phyloP scores from a whole-genome alignment of 37 sponge, comb jelly and placozoan species.

The Halisarca cf. caerulea region DNA sequence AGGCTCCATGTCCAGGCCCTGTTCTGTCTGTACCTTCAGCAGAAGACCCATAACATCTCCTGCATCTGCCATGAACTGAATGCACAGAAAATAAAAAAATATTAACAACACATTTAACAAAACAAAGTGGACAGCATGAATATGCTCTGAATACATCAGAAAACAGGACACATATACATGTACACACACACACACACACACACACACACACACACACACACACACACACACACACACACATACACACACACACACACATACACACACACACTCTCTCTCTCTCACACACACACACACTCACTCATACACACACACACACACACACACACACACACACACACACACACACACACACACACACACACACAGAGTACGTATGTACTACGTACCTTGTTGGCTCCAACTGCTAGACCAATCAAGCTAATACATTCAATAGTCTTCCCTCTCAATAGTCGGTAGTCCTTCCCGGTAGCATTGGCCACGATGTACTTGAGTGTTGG shows the following conservation, averaged over 20 bases:
- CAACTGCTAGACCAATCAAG: slow-evolving; percentile 96
- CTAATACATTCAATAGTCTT: slow-evolving; percentile 98
- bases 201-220: background rate
- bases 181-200: too few relatives aligned
- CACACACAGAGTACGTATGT: background rate
- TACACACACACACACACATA: background rate
- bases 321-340: too few relatives aligned
- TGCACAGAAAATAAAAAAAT: background rate
- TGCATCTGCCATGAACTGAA: slow-evolving; percentile 94
- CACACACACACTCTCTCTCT: background rate
- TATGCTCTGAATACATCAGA: background rate
- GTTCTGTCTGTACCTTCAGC: slow-evolving; percentile 90
- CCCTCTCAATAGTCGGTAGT: slow-evolving; percentile 88
- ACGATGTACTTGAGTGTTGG: slow-evolving; percentile 96
- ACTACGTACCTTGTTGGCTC: slow-evolving; percentile 82
- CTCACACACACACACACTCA: too few relatives aligned
- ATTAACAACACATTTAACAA: background rate
- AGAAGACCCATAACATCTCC: slow-evolving; percentile 90
- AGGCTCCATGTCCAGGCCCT: slow-evolving; percentile 76
- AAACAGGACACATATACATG: background rate
- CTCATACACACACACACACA: too few relatives aligned
- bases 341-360: background rate
- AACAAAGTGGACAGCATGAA: background rate
- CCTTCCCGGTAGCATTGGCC: slow-evolving; percentile 76
- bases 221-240: background rate